A percentile compares a stretch with the other conserved stretches of the same genome.
Evolutionary conservation across 2,797 vertebrate species (phyloP).

Genomic region (Coendou prehensilis): DNA sequence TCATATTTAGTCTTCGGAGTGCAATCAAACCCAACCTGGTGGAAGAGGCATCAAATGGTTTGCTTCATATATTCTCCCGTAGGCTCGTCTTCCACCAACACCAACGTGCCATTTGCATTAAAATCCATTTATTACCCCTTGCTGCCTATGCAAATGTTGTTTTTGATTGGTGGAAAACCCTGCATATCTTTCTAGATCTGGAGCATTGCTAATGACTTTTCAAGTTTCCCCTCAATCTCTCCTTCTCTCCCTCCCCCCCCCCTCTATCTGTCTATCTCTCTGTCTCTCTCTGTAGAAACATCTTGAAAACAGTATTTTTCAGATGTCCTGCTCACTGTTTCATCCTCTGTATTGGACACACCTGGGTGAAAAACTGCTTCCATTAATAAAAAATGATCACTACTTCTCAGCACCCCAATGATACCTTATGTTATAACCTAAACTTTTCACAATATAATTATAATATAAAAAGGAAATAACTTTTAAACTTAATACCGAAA

Average conservation of each 20-base stretch:
- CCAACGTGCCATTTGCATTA: background rate
- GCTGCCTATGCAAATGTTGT: background rate
- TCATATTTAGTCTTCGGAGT: constrained; percentile 32
- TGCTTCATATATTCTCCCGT: background rate
- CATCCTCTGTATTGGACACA: background rate
- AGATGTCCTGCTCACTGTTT: background rate
- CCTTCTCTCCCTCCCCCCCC: background rate
- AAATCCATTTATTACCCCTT: background rate
- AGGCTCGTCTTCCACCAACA: background rate
- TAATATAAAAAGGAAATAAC: background rate
- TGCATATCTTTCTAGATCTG: background rate
- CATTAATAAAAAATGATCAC: background rate
- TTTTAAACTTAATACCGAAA: background rate
- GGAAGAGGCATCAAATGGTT: background rate
- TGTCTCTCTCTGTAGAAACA: background rate
- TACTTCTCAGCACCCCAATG: background rate
- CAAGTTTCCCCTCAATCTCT: background rate
- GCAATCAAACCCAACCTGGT: background rate
- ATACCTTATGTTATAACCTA: background rate
- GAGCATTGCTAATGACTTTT: background rate
- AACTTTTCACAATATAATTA: background rate
- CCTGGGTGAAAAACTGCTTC: background rate
- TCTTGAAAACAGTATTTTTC: background rate
- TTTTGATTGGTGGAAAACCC: background rate
- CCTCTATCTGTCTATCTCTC: background rate